These are phyloP conservation scores for Rutpela maculata DNA, from an alignment of 2,888 invertebrate species.

Conservation along the genomic window DNA sequence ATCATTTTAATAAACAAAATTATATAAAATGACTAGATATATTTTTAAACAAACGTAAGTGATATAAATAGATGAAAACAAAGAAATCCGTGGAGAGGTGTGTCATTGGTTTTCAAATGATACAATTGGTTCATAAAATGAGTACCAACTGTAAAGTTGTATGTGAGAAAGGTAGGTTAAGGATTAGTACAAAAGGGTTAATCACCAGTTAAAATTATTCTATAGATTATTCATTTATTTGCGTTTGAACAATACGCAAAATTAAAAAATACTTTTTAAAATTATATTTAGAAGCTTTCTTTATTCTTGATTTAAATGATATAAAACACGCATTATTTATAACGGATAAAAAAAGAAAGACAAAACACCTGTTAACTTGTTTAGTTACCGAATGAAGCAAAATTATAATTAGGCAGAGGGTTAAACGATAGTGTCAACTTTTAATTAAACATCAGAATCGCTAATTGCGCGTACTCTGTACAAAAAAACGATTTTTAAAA, in stretches of 20 bases:
- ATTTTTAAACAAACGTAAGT: conserved; percentile 23
- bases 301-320: not conserved
- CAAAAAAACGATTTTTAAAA: too few species aligned
- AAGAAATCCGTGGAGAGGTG: conserved; percentile 22
- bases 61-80: conserved; percentile 34
- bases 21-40: conserved; percentile 15
- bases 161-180: not conserved
- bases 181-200: not conserved
- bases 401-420: not conserved
- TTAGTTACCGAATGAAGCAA: not conserved
- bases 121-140: conserved; percentile 14
- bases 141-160: not conserved
- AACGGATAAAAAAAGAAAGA: not conserved
- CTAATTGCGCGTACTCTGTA: too few species aligned
- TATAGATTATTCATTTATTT: not conserved
- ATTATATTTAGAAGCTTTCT: not conserved
- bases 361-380: not conserved
- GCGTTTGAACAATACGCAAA: not conserved
- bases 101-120: conserved; percentile 32
- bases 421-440: too few species aligned
- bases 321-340: not conserved
- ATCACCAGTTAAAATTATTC: too few species aligned
- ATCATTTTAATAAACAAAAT: conserved; percentile 13
- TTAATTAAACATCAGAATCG: too few species aligned
- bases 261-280: not conserved